Conservation (phyloP, 2,888 invertebrate species). For the Drosophila fungiperda region DNA sequence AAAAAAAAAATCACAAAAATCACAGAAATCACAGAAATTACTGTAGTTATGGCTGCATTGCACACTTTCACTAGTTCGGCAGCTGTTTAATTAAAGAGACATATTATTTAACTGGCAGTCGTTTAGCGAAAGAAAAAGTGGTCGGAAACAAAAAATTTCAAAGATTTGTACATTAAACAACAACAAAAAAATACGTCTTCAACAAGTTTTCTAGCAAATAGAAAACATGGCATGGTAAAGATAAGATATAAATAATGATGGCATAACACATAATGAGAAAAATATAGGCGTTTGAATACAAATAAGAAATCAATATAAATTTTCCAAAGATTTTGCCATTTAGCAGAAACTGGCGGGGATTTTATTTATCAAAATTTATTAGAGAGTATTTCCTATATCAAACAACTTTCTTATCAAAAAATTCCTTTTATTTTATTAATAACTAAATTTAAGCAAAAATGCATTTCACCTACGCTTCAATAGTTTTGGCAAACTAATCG, state of each 20-base stretch:
- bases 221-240: background rate
- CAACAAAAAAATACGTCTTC: background rate
- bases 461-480: conserved; percentile 3
- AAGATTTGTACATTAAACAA: background rate
- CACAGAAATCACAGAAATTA: conserved; percentile 2
- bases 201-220: background rate
- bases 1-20: too few relatives aligned
- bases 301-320: background rate
- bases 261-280: background rate
- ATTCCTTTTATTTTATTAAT: background rate
- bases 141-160: conserved; percentile 18
- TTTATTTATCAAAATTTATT: background rate
- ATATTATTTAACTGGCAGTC: conserved; percentile 67
- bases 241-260: background rate
- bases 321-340: background rate
- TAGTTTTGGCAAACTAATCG: background rate
- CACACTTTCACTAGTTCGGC: conserved; percentile 61
- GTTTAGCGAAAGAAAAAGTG: conserved; percentile 51
- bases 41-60: conserved; percentile 24
- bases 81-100: conserved; percentile 65
- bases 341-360: background rate
- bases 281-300: background rate
- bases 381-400: too few relatives aligned
- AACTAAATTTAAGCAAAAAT: conserved; percentile 8
- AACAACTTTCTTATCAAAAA: background rate